phyloP scores from a whole-genome alignment of 2,113 vertebrate genomes.

The Corynorhinus townsendii region DNA sequence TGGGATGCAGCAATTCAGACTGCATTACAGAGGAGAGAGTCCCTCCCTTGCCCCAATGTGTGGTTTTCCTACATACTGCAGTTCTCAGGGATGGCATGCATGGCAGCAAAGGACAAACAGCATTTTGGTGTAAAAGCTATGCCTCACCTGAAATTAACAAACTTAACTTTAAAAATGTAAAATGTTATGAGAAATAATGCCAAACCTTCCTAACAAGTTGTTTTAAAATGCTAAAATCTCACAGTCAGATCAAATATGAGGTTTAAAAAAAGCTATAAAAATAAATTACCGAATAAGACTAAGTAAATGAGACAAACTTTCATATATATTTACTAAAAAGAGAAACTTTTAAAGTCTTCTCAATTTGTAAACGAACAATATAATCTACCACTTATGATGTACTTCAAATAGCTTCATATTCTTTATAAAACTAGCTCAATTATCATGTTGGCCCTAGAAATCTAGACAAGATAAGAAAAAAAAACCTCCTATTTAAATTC shows the following conservation, averaged over 20 bases:
- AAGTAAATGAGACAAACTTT: not conserved
- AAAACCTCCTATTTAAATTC: not conserved
- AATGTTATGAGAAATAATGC: not conserved
- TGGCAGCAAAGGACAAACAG: not conserved
- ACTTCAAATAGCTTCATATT: not conserved
- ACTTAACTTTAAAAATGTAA: not conserved
- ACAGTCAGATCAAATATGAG: not conserved
- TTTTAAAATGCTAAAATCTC: slow-evolving; percentile 9
- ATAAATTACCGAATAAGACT: not conserved
- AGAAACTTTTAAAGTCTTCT: not conserved
- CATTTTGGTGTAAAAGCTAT: not conserved
- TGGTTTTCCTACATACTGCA: not conserved
- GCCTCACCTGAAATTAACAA: not conserved
- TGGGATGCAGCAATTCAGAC: not conserved
- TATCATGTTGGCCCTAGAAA: not conserved
- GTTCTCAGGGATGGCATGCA: not conserved
- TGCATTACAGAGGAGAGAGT: not conserved
- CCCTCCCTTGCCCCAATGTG: not conserved
- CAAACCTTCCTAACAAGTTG: slow-evolving; percentile 13
- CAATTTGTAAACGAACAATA: slow-evolving; percentile 25
- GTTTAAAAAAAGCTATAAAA: slow-evolving; percentile 6
- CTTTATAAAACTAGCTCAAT: not conserved
- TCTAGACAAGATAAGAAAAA: not conserved
- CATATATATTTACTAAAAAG: not conserved
- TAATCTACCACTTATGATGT: not conserved